A percentile compares a stretch with the other conserved stretches of the same genome.
phyloP scores from a whole-genome alignment of 1,140 invertebrate species.

The Drosophila subobscura region DNA sequence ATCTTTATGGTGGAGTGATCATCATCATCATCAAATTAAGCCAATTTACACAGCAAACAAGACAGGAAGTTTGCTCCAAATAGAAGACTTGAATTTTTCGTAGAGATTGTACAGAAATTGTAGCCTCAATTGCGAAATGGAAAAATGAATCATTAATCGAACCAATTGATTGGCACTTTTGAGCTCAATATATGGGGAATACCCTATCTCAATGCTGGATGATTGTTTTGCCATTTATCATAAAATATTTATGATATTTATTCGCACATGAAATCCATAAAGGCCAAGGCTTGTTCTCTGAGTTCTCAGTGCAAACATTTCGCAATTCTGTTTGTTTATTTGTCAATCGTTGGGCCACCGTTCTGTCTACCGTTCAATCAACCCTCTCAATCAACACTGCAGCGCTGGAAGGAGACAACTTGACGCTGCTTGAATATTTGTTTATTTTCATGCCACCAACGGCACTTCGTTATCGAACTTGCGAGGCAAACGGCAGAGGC shows the following conservation, averaged over 20 bases:
- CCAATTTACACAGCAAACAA: conserved; percentile 40
- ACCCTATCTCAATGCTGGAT: too few relatives aligned
- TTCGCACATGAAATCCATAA: not conserved
- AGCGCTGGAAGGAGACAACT: conserved; percentile 23
- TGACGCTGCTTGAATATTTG: conserved; percentile 17
- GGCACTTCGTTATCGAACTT: conserved; percentile 7
- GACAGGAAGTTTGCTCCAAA: conserved; percentile 64
- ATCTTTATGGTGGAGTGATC: conserved; percentile 49
- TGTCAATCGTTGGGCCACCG: conserved; percentile 21
- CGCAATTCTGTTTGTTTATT: conserved; percentile 14
- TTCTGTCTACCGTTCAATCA: conserved; percentile 27
- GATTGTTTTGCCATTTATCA: not conserved
- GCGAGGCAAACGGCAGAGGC: not conserved
- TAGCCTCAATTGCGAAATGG: too few relatives aligned
- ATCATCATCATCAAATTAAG: conserved; percentile 64
- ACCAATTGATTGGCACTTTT: too few relatives aligned
- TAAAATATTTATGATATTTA: conserved; percentile 3
- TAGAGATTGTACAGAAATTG: not conserved
- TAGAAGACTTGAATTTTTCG: conserved; percentile 14
- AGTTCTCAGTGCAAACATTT: conserved; percentile 25
- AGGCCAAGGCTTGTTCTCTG: not conserved
- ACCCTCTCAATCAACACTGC: conserved; percentile 23
- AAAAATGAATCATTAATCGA: too few relatives aligned
- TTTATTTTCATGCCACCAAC: conserved; percentile 1
- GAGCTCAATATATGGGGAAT: too few relatives aligned